A percentile compares a stretch with the other conserved stretches of the same genome.
These are phyloP conservation scores for Cataglyphis rosenhaueri DNA, from an alignment of 2,888 invertebrate genomes.

Conservation along the genomic window DNA sequence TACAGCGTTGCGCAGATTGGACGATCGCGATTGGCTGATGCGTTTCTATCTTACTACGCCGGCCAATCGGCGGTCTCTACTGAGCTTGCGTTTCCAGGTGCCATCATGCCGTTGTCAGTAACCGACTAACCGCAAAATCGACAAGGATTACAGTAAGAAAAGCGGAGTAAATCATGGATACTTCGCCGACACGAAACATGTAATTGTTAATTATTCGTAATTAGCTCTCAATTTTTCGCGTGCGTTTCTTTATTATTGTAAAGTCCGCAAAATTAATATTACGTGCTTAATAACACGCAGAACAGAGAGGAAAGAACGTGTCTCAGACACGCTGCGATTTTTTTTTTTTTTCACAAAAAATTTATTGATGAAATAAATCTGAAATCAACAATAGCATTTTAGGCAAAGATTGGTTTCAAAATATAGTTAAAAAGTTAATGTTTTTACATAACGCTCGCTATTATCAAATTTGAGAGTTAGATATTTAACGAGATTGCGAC, in stretches of 20 bases:
- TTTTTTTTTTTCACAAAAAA: not conserved
- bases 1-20: not conserved
- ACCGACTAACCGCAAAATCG: not conserved
- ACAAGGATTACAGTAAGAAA: not conserved
- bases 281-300: not conserved
- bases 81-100: not conserved
- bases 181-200: not conserved
- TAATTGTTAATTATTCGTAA: not conserved
- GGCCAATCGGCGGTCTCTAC: slow-evolving; percentile 10
- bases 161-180: not conserved
- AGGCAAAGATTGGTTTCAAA: too few species aligned
- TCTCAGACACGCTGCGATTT: not conserved
- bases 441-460: not conserved
- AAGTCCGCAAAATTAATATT: not conserved
- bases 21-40: slow-evolving; percentile 44
- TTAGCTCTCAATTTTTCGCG: not conserved
- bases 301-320: not conserved
- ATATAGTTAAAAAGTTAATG: not conserved
- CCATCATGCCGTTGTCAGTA: not conserved
- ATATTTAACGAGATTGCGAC: not conserved
- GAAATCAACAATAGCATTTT: not conserved
- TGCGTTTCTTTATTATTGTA: not conserved
- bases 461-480: not conserved
- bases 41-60: not conserved
- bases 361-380: slow-evolving; percentile 20